Evolutionary conservation across 2,888 invertebrate species (phyloP).

Genomic region (Nemapogon koenigi): DNA sequence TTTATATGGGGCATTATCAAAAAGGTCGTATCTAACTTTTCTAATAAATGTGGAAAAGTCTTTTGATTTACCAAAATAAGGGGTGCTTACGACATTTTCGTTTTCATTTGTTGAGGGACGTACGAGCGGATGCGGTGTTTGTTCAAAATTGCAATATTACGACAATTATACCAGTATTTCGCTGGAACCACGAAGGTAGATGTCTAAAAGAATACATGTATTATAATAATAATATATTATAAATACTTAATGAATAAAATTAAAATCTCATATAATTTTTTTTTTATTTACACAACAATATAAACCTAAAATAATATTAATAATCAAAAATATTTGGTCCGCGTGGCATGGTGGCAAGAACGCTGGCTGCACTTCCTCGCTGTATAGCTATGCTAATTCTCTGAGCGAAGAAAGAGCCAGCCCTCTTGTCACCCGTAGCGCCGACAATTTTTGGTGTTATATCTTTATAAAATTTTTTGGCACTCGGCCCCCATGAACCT

Average conservation of each 20-base stretch:
- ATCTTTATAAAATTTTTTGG: too few relatives aligned
- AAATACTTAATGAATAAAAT: background rate
- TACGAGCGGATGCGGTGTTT: constrained; percentile 19
- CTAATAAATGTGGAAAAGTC: constrained; percentile 25
- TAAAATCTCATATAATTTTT: background rate
- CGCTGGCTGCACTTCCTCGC: too few relatives aligned
- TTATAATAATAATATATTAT: background rate
- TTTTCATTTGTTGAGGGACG: constrained; percentile 14
- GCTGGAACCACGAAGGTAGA: background rate
- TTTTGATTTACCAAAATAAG: constrained; percentile 12
- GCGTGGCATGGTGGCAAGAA: background rate
- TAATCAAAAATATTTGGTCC: background rate
- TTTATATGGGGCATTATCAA: constrained; percentile 38
- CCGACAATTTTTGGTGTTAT: too few relatives aligned
- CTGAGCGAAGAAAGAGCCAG: too few relatives aligned
- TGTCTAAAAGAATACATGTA: background rate
- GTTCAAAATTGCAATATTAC: constrained; percentile 41
- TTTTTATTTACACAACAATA: background rate
- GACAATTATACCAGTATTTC: constrained; percentile 32
- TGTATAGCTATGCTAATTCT: too few relatives aligned
- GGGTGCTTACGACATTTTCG: constrained; percentile 21
- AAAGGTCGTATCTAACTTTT: constrained; percentile 30
- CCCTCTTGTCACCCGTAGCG: too few relatives aligned
- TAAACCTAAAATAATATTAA: background rate
- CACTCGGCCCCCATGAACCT: too few relatives aligned